phyloP scores from a whole-genome alignment of 2,797 vertebrate species.

The Cercopithecus diana region DNA sequence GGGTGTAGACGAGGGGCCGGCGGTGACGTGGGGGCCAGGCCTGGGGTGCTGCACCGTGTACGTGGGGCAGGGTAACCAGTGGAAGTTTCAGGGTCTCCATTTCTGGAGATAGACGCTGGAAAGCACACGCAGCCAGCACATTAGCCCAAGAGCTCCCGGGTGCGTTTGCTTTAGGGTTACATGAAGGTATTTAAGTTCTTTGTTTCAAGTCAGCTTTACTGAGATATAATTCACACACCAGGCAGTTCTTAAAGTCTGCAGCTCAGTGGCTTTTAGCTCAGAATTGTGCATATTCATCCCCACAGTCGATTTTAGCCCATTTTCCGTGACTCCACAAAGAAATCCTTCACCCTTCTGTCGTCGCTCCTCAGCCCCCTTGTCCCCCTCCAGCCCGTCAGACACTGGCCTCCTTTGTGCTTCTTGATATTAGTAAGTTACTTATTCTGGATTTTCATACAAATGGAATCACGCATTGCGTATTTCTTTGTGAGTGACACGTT shows the following conservation, averaged over 20 bases:
- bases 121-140: accelerated
- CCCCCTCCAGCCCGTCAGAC: neutral
- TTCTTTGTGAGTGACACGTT: too few species aligned
- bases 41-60: neutral
- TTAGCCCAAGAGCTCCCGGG: neutral
- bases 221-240: neutral
- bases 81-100: neutral
- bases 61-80: accelerated
- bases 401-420: neutral
- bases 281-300: accelerated
- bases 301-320: neutral
- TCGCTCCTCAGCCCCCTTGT: neutral
- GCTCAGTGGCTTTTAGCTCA: neutral
- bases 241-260: too few species aligned
- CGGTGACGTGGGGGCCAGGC: accelerated
- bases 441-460: neutral
- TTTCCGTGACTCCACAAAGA: neutral
- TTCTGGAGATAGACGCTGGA: neutral
- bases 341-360: neutral
- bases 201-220: neutral
- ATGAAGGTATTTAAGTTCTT: neutral
- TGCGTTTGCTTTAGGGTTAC: neutral
- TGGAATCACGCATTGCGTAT: accelerated
- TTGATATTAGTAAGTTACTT: neutral
- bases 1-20: neutral